Evolutionary conservation across 2,888 invertebrate species (phyloP), one percentile per base, ranked within the genome.

Genomic region (Ommatoiulus sabulosus): DNA sequence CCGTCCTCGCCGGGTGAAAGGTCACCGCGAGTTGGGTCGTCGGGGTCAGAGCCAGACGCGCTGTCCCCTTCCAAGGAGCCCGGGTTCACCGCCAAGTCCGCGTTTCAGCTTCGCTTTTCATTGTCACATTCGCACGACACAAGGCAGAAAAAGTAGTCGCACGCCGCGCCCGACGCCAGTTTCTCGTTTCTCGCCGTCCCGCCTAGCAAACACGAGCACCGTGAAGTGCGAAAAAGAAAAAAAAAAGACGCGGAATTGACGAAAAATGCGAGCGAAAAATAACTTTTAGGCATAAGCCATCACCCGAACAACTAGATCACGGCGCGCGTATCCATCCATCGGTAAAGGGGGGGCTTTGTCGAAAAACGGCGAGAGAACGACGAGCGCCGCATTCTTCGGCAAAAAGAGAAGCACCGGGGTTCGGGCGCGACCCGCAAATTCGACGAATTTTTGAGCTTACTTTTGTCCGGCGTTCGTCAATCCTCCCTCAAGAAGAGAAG

Each of bases 341-440:
- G 24, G 72, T 4, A 24, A 72, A 72, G 72, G 72, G n/a, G n/a
- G 72, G 72, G 72, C 72, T 72, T 72, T 72, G 72, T 72, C 72
- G 72, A 72, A 24, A 72, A n/a, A 24, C 72, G n/a, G n/a, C 63
- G 2, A 2, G 7, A 63, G 63, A 63, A 20, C n/a, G n/a, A 63
- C 6, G 63, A 17, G 63, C n/a, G 46, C 46, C 46, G n/a, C n/a
- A n/a, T 52, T 52, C 15, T 52, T 52, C 52, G 52, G 52, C 12
- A 12, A 2, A n/a, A n/a, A n/a, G n/a, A n/a, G n/a, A n/a, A n/a
- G n/a, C 52, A 63, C n/a, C 5, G 63, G 63, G 24, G 5, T 24
- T 72, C 72, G 72, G 72, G 72, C 24, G 72, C n/a, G 72, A 72
- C 20, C 5, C 10, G 72, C 72, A 24, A 5, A 8, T 8, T 3